Evolutionary conservation across 1,140 invertebrate genomes (phyloP).

Genomic region (Euura saliciscinereae): DNA sequence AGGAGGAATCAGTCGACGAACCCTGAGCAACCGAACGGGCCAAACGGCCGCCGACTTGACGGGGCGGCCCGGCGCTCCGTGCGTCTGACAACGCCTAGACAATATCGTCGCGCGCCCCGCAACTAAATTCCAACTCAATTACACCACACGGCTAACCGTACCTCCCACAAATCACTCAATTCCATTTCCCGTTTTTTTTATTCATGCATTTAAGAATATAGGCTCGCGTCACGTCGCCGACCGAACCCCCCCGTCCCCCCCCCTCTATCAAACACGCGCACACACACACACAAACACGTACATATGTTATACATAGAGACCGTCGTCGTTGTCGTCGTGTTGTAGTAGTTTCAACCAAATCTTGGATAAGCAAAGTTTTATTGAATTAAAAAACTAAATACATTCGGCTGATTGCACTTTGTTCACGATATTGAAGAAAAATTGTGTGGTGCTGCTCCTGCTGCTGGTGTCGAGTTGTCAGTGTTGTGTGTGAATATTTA

Average conservation of each 20-base stretch:
- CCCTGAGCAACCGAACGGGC: neutral
- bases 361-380: too few species aligned
- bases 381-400: too few species aligned
- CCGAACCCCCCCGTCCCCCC: neutral
- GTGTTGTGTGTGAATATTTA: neutral
- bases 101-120: neutral
- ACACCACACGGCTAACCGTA: neutral
- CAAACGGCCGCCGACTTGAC: neutral
- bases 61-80: neutral
- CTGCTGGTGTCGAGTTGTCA: neutral
- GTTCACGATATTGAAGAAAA: too few species aligned
- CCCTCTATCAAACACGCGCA: neutral
- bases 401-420: too few species aligned
- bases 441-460: too few species aligned
- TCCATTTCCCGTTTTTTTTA: neutral
- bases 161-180: neutral
- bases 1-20: neutral
- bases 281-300: too few species aligned
- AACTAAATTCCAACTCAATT: neutral
- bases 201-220: neutral
- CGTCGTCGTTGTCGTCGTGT: too few species aligned
- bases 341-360: too few species aligned
- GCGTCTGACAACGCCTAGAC: constrained; percentile 6
- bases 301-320: too few species aligned
- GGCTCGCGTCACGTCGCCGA: neutral